These are phyloP conservation scores for Mya arenaria DNA, from an alignment of 1,140 invertebrate species.

Conservation along the genomic window DNA sequence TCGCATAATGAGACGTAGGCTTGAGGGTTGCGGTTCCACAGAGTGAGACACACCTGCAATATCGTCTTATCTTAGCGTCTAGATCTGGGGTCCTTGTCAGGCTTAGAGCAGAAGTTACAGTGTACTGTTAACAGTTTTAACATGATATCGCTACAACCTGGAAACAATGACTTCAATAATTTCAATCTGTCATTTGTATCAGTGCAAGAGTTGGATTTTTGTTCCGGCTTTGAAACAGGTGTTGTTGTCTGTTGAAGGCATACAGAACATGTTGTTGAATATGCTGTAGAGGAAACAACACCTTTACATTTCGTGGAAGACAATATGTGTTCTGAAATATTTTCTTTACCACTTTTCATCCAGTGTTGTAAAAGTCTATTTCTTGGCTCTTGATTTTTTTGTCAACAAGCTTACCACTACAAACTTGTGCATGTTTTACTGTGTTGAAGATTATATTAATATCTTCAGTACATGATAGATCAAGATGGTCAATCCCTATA, in stretches of 20 bases:
- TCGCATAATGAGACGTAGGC: background rate
- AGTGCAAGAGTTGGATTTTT: background rate
- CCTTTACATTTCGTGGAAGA: slow-evolving; percentile 8
- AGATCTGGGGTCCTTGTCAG: slow-evolving; percentile 1
- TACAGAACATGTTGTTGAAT: background rate
- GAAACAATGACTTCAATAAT: background rate
- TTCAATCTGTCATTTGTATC: background rate
- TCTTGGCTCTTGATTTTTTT: background rate
- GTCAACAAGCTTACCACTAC: background rate
- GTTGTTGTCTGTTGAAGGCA: background rate
- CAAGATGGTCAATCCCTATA: background rate
- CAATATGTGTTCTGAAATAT: background rate
- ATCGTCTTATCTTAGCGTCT: slow-evolving; percentile 10
- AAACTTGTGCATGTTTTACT: slow-evolving; percentile 10
- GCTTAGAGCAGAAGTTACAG: background rate
- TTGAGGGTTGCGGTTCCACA: slow-evolving; percentile 15
- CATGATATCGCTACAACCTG: background rate
- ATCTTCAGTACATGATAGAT: background rate
- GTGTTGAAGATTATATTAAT: slow-evolving; percentile 13
- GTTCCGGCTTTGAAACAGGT: background rate
- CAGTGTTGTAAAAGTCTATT: background rate
- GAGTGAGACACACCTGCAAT: background rate
- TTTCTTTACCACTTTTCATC: background rate
- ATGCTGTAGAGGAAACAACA: background rate
- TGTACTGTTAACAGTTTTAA: background rate